Conservation (phyloP, 2,888 invertebrate genomes). For the Syrphus vitripennis region DNA sequence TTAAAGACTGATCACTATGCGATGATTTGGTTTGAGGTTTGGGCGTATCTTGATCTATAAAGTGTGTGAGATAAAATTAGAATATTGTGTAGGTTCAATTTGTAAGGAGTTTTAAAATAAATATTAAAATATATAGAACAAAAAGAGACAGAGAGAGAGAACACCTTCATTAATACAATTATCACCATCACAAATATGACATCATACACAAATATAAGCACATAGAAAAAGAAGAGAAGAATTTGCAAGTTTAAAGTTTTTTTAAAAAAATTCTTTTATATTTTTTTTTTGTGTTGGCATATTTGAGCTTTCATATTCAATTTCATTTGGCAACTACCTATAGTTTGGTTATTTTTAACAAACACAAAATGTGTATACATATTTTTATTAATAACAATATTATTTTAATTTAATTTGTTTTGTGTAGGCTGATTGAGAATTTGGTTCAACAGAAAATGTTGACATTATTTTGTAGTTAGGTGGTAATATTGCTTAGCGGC, state of each 20-base stretch:
- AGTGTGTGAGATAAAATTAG: conserved; percentile 64
- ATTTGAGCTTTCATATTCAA: conserved; percentile 25
- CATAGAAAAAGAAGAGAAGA: not conserved
- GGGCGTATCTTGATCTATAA: conserved; percentile 31
- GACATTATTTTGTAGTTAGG: not conserved
- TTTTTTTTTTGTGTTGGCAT: not conserved
- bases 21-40: not conserved
- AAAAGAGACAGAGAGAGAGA: not conserved
- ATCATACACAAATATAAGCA: conserved; percentile 24
- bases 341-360: conserved; percentile 22
- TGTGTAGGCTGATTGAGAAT: not conserved
- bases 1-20: not conserved
- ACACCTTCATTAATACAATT: conserved; percentile 25
- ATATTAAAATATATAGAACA: conserved; percentile 27
- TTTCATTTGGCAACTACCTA: conserved; percentile 19
- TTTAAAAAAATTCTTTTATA: not conserved
- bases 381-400: not conserved
- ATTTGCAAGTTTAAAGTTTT: conserved; percentile 36
- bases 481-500: not conserved
- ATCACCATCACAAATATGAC: conserved; percentile 34
- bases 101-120: conserved; percentile 44
- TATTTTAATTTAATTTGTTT: not conserved
- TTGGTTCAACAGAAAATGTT: not conserved
- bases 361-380: not conserved
- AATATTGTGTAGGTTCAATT: conserved; percentile 72